Evolutionary conservation across 2,888 invertebrate species (phyloP), one percentile per base, ranked within the genome.

Genomic region (Panorpa germanica): DNA sequence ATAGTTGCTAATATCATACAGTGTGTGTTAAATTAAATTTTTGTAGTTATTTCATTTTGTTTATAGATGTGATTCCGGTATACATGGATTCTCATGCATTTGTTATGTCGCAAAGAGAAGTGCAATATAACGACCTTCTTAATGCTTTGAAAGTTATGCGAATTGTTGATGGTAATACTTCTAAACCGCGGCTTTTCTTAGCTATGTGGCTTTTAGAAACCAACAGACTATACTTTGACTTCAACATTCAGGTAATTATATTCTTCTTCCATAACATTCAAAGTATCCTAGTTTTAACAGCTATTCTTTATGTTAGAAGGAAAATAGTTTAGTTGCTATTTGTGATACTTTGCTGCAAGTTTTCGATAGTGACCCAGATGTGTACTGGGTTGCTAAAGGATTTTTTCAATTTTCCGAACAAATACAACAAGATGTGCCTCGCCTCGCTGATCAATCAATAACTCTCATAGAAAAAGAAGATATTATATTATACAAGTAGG

Each of bases 161-260:
- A 36, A 58, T 72, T 29, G 59, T 72, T 1, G 68, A 74, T 28
- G 57, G 63, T 33, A 61, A 60, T 12, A 71, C 72, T 1, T 65
- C 74, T 1, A 67, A 71, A 38, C 60, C 70, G 34, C 61, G 72
- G 43, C 55, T 75, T n/a, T 63, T 81, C 39, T 55, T 80, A 28
- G 65, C 71, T 14, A 81, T 88, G 77, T 86, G 77, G 74, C 53
- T 82, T 12, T 46, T 90, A 18, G 78, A 83, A 46, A 70, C 66
- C 33, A 77, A 78, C 35, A 63, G 65, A 39, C 53, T 72, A 11
- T 61, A 63, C 35, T 53, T 59, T 33, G 56, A 61, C 38, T 53
- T 54, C 26, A 52, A 53, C 36, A 44, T 56, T 25, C 53, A 63
- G 46, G 62, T 63, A 45, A 43, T 26, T 36, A 33, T 22, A 28